These are phyloP conservation scores for Melieria crassipennis DNA, from an alignment of 2,888 invertebrate species.

Conservation along the genomic window DNA sequence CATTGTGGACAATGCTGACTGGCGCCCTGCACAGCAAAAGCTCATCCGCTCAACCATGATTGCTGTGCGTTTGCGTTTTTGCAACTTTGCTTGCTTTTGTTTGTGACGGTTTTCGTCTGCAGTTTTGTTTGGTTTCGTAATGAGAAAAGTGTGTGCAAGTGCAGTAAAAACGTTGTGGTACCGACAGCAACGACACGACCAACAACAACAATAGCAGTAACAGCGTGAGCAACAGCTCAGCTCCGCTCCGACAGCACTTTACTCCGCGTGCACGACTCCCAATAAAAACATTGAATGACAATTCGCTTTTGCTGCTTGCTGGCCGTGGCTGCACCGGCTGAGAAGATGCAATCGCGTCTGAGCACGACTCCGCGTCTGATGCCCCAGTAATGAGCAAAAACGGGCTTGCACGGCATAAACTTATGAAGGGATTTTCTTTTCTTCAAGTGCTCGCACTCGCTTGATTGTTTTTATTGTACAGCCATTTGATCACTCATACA, in stretches of 20 bases:
- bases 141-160: conserved; percentile 15
- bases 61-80: neutral
- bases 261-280: neutral
- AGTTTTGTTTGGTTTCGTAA: conserved; percentile 22
- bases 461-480: too few species aligned
- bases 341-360: conserved; percentile 7
- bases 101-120: neutral
- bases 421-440: neutral
- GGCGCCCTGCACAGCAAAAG: too few species aligned
- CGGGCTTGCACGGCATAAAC: conserved; percentile 1
- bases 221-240: neutral
- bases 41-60: too few species aligned
- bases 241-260: too few species aligned
- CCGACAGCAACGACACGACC: neutral
- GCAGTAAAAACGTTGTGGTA: neutral
- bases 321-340: neutral
- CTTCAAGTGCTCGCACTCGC: neutral
- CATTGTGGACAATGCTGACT: too few species aligned
- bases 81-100: conserved; percentile 13
- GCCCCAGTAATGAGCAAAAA: conserved; percentile 30
- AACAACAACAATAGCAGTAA: neutral
- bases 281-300: conserved; percentile 9
- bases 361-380: neutral
- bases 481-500: too few species aligned
- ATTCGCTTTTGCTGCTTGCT: neutral